Evolutionary conservation across 2,113 vertebrate species (phyloP).

Genomic region (Melospiza melodia): DNA sequence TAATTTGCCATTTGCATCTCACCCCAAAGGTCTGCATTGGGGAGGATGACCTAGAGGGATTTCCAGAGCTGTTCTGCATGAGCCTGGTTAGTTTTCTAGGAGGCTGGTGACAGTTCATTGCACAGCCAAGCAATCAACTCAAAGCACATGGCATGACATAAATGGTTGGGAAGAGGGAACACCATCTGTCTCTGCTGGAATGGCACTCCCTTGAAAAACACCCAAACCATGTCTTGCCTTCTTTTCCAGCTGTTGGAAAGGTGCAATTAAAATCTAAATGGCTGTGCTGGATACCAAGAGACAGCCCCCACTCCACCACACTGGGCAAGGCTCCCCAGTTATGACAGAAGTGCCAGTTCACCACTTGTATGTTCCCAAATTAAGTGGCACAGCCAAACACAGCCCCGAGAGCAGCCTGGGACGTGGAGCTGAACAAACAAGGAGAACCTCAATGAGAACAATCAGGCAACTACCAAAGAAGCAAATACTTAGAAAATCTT

Average conservation of each 20-base stretch:
- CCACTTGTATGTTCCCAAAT: neutral
- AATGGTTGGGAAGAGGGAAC: accelerated
- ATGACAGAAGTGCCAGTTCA: neutral
- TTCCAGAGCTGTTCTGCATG: neutral
- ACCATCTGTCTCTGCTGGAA: neutral
- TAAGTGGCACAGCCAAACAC: neutral
- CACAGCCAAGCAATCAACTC: neutral
- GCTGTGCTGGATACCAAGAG: neutral
- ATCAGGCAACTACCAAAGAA: neutral
- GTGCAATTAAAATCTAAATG: neutral
- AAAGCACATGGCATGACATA: neutral
- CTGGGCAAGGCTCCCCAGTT: neutral
- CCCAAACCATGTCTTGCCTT: neutral
- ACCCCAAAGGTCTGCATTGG: neutral
- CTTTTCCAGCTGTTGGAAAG: neutral
- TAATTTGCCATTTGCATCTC: neutral
- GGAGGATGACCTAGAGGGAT: neutral
- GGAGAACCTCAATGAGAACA: neutral
- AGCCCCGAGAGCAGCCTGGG: neutral
- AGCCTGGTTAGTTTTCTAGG: neutral
- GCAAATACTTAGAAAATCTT: neutral
- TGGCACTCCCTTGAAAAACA: neutral
- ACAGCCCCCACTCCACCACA: neutral
- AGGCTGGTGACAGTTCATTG: neutral
- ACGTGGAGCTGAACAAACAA: neutral